phyloP scores from a whole-genome alignment of 2,113 vertebrate genomes.

The Cavia aperea region DNA sequence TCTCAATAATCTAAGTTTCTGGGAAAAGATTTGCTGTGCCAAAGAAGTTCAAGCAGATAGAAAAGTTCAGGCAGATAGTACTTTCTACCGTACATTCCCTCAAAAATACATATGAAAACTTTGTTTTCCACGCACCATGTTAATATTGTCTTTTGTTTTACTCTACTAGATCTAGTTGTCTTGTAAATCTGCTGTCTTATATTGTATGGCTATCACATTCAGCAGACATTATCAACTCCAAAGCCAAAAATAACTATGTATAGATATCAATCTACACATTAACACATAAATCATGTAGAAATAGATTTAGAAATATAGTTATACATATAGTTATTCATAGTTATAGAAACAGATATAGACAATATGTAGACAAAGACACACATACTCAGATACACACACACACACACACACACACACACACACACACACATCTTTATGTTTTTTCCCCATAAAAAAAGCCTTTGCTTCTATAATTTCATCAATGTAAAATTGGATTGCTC shows the following conservation, averaged over 20 bases:
- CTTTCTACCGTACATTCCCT: not conserved
- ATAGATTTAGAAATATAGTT: not conserved
- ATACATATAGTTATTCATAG: not conserved
- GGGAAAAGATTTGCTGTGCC: not conserved
- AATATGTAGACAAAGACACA: not conserved
- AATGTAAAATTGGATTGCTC: not conserved
- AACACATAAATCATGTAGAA: not conserved
- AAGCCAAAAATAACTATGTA: not conserved
- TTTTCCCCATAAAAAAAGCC: not conserved
- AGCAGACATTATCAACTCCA: not conserved
- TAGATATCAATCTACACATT: not conserved
- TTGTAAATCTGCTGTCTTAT: not conserved
- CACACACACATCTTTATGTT: not conserved
- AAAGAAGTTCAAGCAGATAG: not conserved
- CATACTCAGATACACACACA: fast-evolving
- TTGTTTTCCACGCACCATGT: not conserved
- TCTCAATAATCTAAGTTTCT: not conserved
- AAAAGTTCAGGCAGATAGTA: not conserved
- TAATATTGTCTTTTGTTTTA: not conserved
- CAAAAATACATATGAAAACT: not conserved
- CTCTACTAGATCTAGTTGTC: not conserved
- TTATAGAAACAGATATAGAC: not conserved
- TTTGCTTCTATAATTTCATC: not conserved
- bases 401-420: not conserved
- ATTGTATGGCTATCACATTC: not conserved